A percentile compares a stretch with the other conserved stretches of the same genome.
Evolutionary conservation across 2,797 vertebrate species (phyloP).

Genomic region (Lepilemur septentrionalis): DNA sequence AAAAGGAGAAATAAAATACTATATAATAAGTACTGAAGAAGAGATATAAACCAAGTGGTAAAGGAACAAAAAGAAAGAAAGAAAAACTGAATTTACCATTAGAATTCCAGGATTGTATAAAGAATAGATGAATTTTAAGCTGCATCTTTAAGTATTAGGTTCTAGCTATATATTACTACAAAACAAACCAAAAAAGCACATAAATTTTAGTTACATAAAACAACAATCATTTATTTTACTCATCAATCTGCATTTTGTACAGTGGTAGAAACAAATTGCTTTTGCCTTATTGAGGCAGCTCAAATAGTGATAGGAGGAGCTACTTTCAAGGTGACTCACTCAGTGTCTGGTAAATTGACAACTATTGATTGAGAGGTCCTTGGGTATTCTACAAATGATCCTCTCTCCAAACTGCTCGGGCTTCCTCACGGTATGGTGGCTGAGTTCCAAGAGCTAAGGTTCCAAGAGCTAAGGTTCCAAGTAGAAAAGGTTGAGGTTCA

Average conservation of each 20-base stretch:
- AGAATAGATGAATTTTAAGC: neutral
- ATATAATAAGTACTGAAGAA: neutral
- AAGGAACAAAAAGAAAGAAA: neutral
- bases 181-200: neutral
- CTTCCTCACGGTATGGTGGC: neutral
- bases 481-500: neutral
- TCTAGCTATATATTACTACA: neutral
- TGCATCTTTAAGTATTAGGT: neutral
- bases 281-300: neutral
- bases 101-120: neutral
- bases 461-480: neutral
- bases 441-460: neutral
- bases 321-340: neutral
- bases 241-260: neutral
- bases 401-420: neutral
- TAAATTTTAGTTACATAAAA: neutral
- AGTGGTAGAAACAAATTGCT: neutral
- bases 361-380: neutral
- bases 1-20: neutral
- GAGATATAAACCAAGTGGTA: neutral
- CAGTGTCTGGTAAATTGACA: neutral
- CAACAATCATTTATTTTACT: neutral
- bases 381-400: neutral
- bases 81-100: neutral
- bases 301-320: neutral